phyloP scores from a whole-genome alignment of 2,797 vertebrate species.

The Coccyzus lansbergi region DNA sequence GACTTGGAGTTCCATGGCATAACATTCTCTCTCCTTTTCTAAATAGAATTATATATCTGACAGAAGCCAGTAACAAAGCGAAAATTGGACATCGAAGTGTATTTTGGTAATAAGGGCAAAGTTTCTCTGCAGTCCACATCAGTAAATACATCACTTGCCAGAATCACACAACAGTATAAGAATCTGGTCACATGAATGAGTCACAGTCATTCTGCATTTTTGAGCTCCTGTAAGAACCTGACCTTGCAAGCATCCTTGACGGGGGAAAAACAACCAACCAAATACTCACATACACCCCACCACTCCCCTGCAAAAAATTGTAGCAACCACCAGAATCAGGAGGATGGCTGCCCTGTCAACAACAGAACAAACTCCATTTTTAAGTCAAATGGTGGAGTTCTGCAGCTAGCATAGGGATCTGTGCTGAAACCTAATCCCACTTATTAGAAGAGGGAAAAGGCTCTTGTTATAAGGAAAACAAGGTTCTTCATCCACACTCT shows the following conservation, averaged over 20 bases:
- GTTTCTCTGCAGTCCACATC: not conserved
- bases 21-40: not conserved
- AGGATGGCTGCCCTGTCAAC: not conserved
- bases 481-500: not conserved
- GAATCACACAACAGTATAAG: not conserved
- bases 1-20: not conserved
- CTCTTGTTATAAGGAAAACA: not conserved
- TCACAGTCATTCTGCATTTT: not conserved
- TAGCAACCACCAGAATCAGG: not conserved
- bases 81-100: not conserved
- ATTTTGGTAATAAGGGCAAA: not conserved
- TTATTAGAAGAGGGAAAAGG: not conserved
- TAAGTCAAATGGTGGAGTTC: not conserved
- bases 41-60: rapidly evolving
- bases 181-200: not conserved
- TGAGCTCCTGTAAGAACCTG: not conserved
- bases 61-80: not conserved
- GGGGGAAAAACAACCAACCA: not conserved
- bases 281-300: not conserved
- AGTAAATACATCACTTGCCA: not conserved
- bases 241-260: not conserved
- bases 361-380: not conserved
- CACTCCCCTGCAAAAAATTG: not conserved
- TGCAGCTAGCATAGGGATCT: rapidly evolving
- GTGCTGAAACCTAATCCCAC: not conserved